Evolutionary conservation across 1,140 invertebrate species (phyloP).

Genomic region (Apis florea): DNA sequence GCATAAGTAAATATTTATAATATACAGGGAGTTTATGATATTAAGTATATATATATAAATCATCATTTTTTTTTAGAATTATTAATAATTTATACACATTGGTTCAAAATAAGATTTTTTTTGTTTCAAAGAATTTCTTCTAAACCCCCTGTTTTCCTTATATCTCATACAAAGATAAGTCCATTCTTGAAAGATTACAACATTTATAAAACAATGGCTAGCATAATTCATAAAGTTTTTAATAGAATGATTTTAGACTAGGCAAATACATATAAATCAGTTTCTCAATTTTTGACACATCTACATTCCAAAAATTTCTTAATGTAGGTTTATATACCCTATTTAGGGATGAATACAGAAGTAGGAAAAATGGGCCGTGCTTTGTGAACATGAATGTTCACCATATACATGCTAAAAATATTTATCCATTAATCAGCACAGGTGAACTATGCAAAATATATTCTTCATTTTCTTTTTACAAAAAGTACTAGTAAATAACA

Average conservation of each 20-base stretch:
- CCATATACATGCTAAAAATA: slow-evolving; percentile 43
- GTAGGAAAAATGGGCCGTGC: slow-evolving; percentile 52
- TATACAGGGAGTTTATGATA: background rate
- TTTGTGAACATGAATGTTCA: slow-evolving; percentile 38
- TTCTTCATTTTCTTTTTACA: slow-evolving; percentile 28
- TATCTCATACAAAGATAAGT: background rate
- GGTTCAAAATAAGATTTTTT: background rate
- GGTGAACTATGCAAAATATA: slow-evolving; percentile 39
- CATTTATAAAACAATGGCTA: slow-evolving; percentile 25
- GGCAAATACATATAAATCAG: slow-evolving; percentile 43
- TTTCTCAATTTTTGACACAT: slow-evolving; percentile 34
- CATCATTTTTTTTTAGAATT: background rate
- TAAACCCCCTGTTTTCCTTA: background rate
- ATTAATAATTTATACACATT: background rate
- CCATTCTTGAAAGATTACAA: slow-evolving; percentile 15
- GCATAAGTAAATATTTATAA: slow-evolving; percentile 18
- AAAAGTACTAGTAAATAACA: slow-evolving; percentile 10
- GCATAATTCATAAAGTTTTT: slow-evolving; percentile 28
- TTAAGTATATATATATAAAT: background rate
- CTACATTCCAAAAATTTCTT: slow-evolving; percentile 40
- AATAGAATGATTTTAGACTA: slow-evolving; percentile 45
- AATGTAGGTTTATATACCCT: slow-evolving; percentile 42
- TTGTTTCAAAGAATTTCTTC: background rate
- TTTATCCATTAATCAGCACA: slow-evolving; percentile 39
- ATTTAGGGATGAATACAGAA: slow-evolving; percentile 41